Base-by-base conservation (phyloP, 2,888 invertebrate genomes). In the Callinectes sapidus region DNA sequence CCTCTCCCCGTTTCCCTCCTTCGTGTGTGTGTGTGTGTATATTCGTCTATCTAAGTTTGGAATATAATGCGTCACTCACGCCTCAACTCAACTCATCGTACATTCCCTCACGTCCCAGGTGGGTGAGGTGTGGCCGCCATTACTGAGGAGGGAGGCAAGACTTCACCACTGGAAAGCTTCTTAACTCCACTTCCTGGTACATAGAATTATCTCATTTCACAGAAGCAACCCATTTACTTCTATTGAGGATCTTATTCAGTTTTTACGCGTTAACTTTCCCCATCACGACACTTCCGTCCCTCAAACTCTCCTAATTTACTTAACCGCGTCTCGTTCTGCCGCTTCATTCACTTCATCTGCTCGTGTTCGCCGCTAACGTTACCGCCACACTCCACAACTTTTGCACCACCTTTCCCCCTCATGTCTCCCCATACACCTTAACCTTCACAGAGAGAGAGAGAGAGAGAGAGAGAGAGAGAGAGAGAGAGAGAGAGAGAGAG, bases 231-330 rank as follows among this genome's bases (percentile, higher is more conserved):
- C 71, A 71, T 71, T 71, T 71, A n/a, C 71, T 71, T 71, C 23
- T 28, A 71, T 23, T 23, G 10, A 71, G 71, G 71, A 71, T 18
- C n/a, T 71, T 71, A 71, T 71, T 71, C 71, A n/a, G 23, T 71
- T 71, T 28, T 71, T 71, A 71, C 8, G n/a, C 28, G 71, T 28
- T 28, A 71, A 71, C 71, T 71, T 71, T 71, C 1, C 28, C 71
- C 71, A 71, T 71, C 71, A 71, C 28, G 71, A 18, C 71, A 71
- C 28, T 71, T 71, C 3, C 71, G 28, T 71, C 71, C 71, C 71
- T 71, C n/a, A 71, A n/a, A 71, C n/a, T 71, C 71, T 28, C 71
- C 71, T 71, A 71, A 71, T 71, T 71, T 71, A n/a, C 23, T 71
- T 71, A 23, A 18, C 71, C n/a, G 8, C 23, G 16, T 71, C 23